Percentiles rank a stretch among this genome's conserved stretches.
Evolutionary conservation across 2,113 vertebrate genomes (phyloP).

Genomic region (Halichoerus grypus): DNA sequence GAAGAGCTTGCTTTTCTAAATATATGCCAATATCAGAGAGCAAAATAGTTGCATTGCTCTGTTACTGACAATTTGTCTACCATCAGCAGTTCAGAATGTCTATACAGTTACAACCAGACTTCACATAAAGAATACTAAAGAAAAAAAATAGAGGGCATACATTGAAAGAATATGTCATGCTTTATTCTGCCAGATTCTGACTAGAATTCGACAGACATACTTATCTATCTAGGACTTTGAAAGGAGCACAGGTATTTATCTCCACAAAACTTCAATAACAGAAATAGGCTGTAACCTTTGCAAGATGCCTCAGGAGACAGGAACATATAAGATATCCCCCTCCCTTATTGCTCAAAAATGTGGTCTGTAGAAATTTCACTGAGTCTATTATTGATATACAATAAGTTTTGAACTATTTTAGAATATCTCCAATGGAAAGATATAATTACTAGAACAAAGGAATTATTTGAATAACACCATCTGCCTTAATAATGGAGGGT

Average conservation of each 20-base stretch:
- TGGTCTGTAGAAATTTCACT: background rate
- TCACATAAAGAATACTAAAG: background rate
- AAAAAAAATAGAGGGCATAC: background rate
- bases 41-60: background rate
- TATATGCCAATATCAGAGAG: background rate
- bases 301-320: constrained; percentile 40
- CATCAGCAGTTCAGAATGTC: background rate
- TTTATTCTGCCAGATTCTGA: constrained; percentile 46
- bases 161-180: background rate
- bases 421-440: background rate
- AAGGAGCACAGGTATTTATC: constrained; percentile 65
- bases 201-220: constrained; percentile 61
- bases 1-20: background rate
- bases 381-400: background rate
- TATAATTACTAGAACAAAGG: background rate
- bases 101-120: background rate
- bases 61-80: background rate
- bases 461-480: background rate
- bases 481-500: background rate
- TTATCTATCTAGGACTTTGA: constrained; percentile 67
- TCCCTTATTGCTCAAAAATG: constrained; percentile 3
- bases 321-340: background rate
- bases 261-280: constrained; percentile 64
- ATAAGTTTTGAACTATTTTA: background rate
- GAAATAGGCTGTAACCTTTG: constrained; percentile 64